A percentile compares a stretch with the other conserved stretches of the same genome.
Evolutionary conservation across 2,797 vertebrate genomes (phyloP).

Genomic region (Telmatherina bonti): DNA sequence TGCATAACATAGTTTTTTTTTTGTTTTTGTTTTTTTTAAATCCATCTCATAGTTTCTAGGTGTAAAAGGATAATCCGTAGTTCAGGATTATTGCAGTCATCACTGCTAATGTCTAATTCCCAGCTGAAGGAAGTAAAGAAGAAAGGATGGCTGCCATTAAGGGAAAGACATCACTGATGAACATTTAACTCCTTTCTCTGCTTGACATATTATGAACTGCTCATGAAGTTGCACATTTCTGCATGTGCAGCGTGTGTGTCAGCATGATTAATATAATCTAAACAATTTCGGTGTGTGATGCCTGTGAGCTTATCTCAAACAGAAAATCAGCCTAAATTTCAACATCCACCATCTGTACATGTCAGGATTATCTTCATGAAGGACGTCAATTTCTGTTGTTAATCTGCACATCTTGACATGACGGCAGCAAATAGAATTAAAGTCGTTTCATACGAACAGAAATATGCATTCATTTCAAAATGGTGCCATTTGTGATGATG

Average conservation of each 20-base stretch:
- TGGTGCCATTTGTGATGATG: not conserved
- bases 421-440: conserved; percentile 13
- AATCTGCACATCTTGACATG: conserved; percentile 59
- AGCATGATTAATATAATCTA: conserved; percentile 77
- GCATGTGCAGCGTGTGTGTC: conserved; percentile 7
- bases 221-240: conserved; percentile 13
- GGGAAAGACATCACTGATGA: conserved; percentile 46
- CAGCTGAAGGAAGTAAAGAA: conserved; percentile 22
- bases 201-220: conserved; percentile 9
- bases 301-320: conserved; percentile 72
- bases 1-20: conserved; percentile 11
- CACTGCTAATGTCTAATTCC: conserved; percentile 29
- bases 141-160: conserved; percentile 12
- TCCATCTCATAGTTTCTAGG: conserved; percentile 21
- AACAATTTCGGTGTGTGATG: conserved; percentile 69
- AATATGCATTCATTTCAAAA: not conserved
- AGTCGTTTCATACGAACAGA: not conserved
- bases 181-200: conserved; percentile 36
- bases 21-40: conserved; percentile 20
- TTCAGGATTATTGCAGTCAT: conserved; percentile 59
- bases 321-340: conserved; percentile 78
- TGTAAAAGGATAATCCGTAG: conserved; percentile 42
- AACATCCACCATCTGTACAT: conserved; percentile 78
- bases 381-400: conserved; percentile 57
- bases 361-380: conserved; percentile 78